Evolutionary conservation across 2,113 vertebrate species (phyloP), one percentile per base, ranked within the genome.

Genomic region (Butorides virescens): DNA sequence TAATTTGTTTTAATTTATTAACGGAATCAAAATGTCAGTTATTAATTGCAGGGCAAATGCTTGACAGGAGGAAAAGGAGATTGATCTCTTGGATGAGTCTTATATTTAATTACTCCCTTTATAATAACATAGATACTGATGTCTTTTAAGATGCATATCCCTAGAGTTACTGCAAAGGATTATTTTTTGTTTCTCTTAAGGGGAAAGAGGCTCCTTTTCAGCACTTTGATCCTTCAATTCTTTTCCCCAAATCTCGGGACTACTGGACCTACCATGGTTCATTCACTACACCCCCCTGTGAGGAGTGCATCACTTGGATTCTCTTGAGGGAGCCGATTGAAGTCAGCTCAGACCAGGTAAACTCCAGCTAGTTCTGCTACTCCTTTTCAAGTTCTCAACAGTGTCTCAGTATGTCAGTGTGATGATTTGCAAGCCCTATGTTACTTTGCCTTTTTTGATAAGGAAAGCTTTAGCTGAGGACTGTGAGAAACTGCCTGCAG

Each of bases 211-310:
- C 97, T 27, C 92, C 99, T 61, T 99, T 99, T 79, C 70, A 70
- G 4, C 92, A 98, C 91, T 99, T 99, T 13, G 98, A 99, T 96
- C 99, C 99, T 2, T 82, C 98, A 4, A 95, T 97, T 84, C 97
- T 99, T 95, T 99, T 99, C 73, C 99, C 99, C 2, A 63, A 95
- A 65, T 98, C 98, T 92, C 99, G 99, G 11, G 98, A 99, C 96
- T 99, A 99, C 97, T 99, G 99, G 99, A 99, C 99, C 2, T 99
- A 99, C n/a, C 98, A 98, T 0, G 99, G 99, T 58, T 99, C 99
- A 0, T 99, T 99, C 97, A 99, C 99, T 91, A 99, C 99, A 0
- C 99, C 99, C 2, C 99, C 99, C 61, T 99, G 99, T 52, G 98
- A 99, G 80, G 99, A 99, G 94, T 99, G 99, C 84, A 99, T 99